These are phyloP conservation scores for Hipposideros larvatus DNA, from an alignment of 2,797 vertebrate genomes.

Conservation along the genomic window DNA sequence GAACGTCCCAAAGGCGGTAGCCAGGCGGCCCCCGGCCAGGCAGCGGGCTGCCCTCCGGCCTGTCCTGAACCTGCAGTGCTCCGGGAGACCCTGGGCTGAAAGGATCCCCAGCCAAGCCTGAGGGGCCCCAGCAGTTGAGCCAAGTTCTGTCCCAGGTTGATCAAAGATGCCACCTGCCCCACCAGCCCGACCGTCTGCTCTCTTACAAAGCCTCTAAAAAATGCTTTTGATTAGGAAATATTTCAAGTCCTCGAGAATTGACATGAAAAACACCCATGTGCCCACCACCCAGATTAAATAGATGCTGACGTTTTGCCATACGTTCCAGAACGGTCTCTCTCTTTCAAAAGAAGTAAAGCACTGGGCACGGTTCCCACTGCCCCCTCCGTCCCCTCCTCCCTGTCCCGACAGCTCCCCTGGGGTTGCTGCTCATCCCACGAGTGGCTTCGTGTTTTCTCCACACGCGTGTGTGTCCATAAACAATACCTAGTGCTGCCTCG, in stretches of 20 bases:
- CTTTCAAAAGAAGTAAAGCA: not conserved
- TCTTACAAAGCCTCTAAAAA: not conserved
- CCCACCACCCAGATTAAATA: not conserved
- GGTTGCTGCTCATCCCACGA: rapidly evolving
- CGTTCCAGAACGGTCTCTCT: not conserved
- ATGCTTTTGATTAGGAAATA: no score
- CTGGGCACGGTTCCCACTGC: not conserved
- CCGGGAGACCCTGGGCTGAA: not conserved
- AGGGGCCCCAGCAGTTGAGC: rapidly evolving
- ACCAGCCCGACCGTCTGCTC: rapidly evolving
- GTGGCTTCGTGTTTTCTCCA: rapidly evolving
- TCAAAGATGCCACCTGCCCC: rapidly evolving
- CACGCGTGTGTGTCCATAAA: rapidly evolving
- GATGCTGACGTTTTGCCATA: not conserved
- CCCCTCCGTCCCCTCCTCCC: rapidly evolving
- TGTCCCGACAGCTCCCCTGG: not conserved
- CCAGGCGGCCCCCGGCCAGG: not conserved
- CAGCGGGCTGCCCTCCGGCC: rapidly evolving
- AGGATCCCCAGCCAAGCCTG: rapidly evolving
- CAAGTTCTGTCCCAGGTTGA: rapidly evolving
- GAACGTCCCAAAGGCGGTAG: not conserved
- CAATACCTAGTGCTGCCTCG: rapidly evolving
- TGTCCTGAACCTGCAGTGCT: not conserved
- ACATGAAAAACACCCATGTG: not conserved
- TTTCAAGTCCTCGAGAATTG: not conserved